Percentiles rank a stretch among this genome's conserved stretches.
phyloP scores from a whole-genome alignment of 2,797 vertebrate genomes.

The Staurois parvus region DNA sequence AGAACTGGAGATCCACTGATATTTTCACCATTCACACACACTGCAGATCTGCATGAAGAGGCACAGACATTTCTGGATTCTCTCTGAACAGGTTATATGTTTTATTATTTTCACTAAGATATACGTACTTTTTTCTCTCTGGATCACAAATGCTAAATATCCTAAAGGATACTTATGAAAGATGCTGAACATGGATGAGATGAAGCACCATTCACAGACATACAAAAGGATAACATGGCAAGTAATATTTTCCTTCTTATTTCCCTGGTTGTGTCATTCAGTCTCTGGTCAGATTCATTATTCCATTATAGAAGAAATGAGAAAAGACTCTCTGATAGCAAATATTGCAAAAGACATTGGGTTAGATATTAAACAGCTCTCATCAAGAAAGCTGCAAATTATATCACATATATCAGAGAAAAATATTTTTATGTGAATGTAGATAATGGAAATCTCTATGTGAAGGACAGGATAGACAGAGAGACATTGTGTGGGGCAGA shows the following conservation, averaged over 20 bases:
- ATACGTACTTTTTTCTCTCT: background rate
- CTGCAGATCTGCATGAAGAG: slow-evolving; percentile 35
- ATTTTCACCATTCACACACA: slow-evolving; percentile 13
- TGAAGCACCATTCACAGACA: background rate
- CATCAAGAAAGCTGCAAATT: slow-evolving; percentile 72
- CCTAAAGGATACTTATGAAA: background rate
- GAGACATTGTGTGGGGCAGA: slow-evolving; percentile 75
- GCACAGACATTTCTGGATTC: slow-evolving; percentile 20
- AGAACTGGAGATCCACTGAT: slow-evolving; percentile 32
- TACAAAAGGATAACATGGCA: slow-evolving; percentile 61
- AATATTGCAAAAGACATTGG: slow-evolving; percentile 83
- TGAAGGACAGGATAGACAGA: slow-evolving; percentile 75
- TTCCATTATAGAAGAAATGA: slow-evolving; percentile 77
- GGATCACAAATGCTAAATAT: slow-evolving; percentile 1
- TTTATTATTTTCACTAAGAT: too few relatives aligned
- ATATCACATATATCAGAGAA: slow-evolving; percentile 72
- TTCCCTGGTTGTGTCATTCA: slow-evolving; percentile 46
- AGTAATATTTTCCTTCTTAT: slow-evolving; percentile 47
- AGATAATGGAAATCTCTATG: slow-evolving; percentile 75
- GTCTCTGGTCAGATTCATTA: slow-evolving; percentile 78
- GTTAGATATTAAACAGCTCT: slow-evolving; percentile 70
- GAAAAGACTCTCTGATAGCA: slow-evolving; percentile 75
- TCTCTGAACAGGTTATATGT: background rate
- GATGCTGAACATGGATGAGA: background rate
- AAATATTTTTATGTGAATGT: slow-evolving; percentile 75